Base-by-base conservation (phyloP, 2,888 invertebrate genomes). In the Melipona beecheii region DNA sequence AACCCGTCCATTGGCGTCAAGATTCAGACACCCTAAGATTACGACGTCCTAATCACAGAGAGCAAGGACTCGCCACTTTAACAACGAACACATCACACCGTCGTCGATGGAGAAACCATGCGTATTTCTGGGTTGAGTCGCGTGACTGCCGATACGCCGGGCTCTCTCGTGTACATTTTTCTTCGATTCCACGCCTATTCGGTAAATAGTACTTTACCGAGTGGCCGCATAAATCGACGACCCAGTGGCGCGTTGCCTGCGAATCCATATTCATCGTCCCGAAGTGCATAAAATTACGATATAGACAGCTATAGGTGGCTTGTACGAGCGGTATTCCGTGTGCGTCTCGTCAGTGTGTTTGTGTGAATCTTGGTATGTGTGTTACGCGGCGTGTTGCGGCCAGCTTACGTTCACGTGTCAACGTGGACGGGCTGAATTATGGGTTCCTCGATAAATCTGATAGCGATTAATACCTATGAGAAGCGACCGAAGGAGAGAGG, bases 231-330 rank as follows among this genome's bases (percentile, higher is more conserved):
- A 86, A 87, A 88, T 89, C 83, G 85, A 83, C 86, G 86, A 79
- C 74, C 83, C 84, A 78, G 84, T 79, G 83, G 87, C 86, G 87
- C 86, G 86, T 89, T 86, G 87, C 86, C 88, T 87, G 87, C 89
- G 88, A 92, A 93, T 93, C 93, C 93, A 94, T 94, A 94, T 94
- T 94, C 93, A 93, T 93, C 91, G 93, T 88, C 84, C 85, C 89
- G 85, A 91, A 91, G 90, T 91, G 93, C 92, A 94, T 94, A 93
- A 93, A 93, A 93, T 94, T 93, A 93, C 93, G 92, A 93, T 93
- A 91, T 87, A 89, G 86, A 87, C 86, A 81, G 80, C 81, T 70
- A 27, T 27, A 43, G 68, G 72, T 43, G 31, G 80, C 76, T 49
- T 2, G 72, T 19, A 49, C 27, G 4, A 73, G 56, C 71, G 31